Percentiles rank a stretch among this genome's conserved stretches.
Conservation (phyloP, 30 jellyfish, hydroid and myxozoan species). For the Phacellophora camtschatica region DNA sequence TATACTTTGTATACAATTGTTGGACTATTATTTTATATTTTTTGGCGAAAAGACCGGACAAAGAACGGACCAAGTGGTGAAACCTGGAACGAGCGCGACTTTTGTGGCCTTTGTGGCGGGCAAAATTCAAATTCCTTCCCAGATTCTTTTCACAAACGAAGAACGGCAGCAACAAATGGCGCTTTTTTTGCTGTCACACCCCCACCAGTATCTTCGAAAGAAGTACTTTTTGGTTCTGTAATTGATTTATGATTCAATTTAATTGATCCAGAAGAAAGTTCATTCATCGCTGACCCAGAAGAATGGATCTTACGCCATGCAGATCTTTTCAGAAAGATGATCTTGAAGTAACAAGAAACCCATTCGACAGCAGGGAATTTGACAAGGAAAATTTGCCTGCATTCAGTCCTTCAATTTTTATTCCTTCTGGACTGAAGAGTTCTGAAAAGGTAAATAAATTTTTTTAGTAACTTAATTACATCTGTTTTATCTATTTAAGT, state of each 20-base stretch:
- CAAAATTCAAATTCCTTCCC: constrained; percentile 8
- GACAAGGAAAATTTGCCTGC: constrained; percentile 78
- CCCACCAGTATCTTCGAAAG: too few species aligned
- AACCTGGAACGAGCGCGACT: constrained; percentile 32
- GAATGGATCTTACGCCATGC: constrained; percentile 64
- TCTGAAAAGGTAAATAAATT: constrained; percentile 79
- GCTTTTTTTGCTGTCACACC: not conserved
- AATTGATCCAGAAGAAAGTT: not conserved
- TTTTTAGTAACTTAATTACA: too few species aligned
- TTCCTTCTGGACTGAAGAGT: constrained; percentile 11
- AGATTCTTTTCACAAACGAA: not conserved
- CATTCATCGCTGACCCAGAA: not conserved
- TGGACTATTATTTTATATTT: too few species aligned
- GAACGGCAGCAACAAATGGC: not conserved
- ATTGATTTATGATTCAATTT: too few species aligned
- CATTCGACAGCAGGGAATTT: constrained; percentile 74
- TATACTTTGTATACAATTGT: too few species aligned
- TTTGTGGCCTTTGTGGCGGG: constrained; percentile 68
- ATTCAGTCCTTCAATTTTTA: constrained; percentile 74
- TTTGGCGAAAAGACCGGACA: too few species aligned
- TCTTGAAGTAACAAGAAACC: constrained; percentile 71
- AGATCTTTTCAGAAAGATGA: constrained; percentile 61
- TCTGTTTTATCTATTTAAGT: too few species aligned
- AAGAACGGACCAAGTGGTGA: too few species aligned
- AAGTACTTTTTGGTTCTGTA: too few species aligned